phyloP scores from a whole-genome alignment of 1,140 invertebrate species.

The Papilio helenus region DNA sequence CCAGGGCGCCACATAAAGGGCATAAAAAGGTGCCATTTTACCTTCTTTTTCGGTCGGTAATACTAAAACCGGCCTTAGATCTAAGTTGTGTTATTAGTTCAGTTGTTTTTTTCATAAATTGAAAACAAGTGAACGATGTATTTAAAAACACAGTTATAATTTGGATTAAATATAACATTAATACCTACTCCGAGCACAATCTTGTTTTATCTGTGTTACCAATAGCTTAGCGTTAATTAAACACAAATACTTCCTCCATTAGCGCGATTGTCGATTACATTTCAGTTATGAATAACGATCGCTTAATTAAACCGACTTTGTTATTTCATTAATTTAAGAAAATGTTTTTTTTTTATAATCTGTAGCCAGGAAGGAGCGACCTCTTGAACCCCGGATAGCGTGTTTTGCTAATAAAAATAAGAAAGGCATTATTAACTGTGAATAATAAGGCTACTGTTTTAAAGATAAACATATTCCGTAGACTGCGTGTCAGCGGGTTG shows the following conservation, averaged over 20 bases:
- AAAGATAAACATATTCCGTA: slow-evolving; percentile 59
- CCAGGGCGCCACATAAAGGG: too few relatives aligned
- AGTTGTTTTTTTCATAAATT: background rate
- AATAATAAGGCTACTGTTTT: slow-evolving; percentile 56
- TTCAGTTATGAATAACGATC: slow-evolving; percentile 54
- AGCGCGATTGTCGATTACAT: slow-evolving; percentile 55
- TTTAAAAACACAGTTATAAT: background rate
- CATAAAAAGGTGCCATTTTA: too few relatives aligned
- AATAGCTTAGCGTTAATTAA: slow-evolving; percentile 42
- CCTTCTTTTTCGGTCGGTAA: too few relatives aligned
- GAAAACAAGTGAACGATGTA: background rate
- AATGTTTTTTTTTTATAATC: slow-evolving; percentile 54
- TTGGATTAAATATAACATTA: background rate
- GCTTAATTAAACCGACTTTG: slow-evolving; percentile 69
- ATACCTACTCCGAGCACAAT: too few relatives aligned
- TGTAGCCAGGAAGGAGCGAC: slow-evolving; percentile 67
- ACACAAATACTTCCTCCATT: slow-evolving; percentile 59
- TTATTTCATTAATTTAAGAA: slow-evolving; percentile 56
- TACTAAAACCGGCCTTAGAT: too few relatives aligned
- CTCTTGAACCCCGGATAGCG: slow-evolving; percentile 53
- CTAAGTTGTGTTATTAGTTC: too few relatives aligned
- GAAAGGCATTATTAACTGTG: slow-evolving; percentile 55
- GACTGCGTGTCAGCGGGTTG: slow-evolving; percentile 70
- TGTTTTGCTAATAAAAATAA: slow-evolving; percentile 63
- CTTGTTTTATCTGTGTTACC: background rate